Evolutionary conservation across 2,113 vertebrate species (phyloP), one percentile per base, ranked within the genome.

Genomic region (Mormyrus iriodes): DNA sequence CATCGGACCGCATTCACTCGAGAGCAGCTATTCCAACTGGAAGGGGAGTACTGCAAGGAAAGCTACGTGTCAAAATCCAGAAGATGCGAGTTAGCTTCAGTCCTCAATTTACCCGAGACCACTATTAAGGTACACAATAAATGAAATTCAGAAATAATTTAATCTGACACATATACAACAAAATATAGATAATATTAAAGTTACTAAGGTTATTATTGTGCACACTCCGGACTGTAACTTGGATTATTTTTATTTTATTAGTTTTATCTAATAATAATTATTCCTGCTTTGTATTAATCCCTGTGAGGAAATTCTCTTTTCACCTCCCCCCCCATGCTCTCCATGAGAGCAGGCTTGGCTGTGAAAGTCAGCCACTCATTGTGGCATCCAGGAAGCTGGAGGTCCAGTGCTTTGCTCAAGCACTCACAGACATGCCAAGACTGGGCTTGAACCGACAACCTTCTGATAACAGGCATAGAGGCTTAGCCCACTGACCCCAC

Each of bases 11-110:
- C 94, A 13, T 96, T 95, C 85, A 93, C 92, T 3, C 92, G 93
- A 10, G 93, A 95, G 88, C 92, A 95, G 90, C 92, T 96, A 88
- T 87, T 91, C 76, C 91, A 93, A 1, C 90, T 95, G 27, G 95
- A 95, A 90, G 92, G 95, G 90, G 90, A 96, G 89, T 94, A 96
- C 85, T 88, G 92, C 73, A 93, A 91, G 85, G 94, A 95, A 92
- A 95, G 93, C 91, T 95, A 94, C 90, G 95, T 96, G 39, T 95
- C 93, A 44, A 85, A 94, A 53, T 90, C 92, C 17, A 93, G 94
- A 49, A 93, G 95, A 39, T 94, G 94, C 87, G 95, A 96, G 24
- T 92, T 95, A 88, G 93, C 93, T 27, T 89, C 93, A 10, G 93
- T 92, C 10, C 93, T 96, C 10, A 94, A 94, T 53, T 17, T 93